A percentile compares a stretch with the other conserved stretches of the same genome.
Evolutionary conservation across 2,113 vertebrate species (phyloP).

Genomic region (Henicopernis longicauda): DNA sequence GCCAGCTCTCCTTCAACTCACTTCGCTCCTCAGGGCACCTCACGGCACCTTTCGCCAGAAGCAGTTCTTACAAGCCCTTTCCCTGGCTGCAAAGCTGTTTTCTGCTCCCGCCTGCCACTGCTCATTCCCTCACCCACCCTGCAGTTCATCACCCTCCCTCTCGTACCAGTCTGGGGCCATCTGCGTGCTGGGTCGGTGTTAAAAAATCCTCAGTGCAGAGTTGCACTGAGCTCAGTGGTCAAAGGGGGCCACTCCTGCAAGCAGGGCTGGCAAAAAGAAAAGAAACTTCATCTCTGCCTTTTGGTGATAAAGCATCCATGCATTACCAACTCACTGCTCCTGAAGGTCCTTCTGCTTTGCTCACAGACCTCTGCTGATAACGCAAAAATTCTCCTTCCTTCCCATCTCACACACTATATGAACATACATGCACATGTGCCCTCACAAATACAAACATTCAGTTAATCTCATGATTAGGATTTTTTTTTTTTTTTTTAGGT

Average conservation of each 20-base stretch:
- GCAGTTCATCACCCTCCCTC: neutral
- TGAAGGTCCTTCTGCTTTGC: neutral
- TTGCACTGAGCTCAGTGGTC: neutral
- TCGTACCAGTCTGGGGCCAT: neutral
- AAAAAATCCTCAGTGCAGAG: neutral
- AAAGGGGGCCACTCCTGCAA: neutral
- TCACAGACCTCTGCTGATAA: neutral
- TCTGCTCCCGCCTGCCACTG: neutral
- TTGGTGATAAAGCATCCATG: neutral
- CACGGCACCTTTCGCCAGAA: neutral
- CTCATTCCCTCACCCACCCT: neutral
- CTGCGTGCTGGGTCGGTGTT: accelerated
- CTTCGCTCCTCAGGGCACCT: neutral
- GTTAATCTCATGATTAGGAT: neutral
- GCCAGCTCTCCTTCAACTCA: neutral
- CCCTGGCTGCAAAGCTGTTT: neutral
- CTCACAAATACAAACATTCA: neutral
- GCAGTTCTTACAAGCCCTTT: neutral
- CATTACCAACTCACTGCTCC: neutral
- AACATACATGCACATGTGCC: neutral
- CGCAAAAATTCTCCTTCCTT: neutral
- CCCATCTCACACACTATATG: no score
- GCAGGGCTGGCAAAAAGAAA: neutral
- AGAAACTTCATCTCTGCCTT: neutral
- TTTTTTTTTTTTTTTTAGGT: neutral